Conservation (phyloP, 1,140 invertebrate genomes). For the Paramacrobiotus metropolitanus region DNA sequence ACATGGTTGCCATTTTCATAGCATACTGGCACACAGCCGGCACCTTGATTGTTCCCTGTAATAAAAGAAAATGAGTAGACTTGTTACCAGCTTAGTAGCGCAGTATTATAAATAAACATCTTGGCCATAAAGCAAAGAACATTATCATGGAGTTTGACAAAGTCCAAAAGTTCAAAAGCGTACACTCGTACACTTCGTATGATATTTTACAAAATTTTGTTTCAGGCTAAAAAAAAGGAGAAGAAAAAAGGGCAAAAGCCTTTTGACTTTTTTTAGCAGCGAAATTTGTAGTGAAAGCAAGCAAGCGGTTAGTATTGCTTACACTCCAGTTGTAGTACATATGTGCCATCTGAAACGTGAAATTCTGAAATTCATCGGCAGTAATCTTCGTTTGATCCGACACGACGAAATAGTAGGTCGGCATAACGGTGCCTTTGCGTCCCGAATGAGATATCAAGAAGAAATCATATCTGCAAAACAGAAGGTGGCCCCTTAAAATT, state of each 20-base stretch:
- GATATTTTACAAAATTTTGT: too few relatives aligned
- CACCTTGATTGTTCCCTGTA: slow-evolving; percentile 55
- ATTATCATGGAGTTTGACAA: too few relatives aligned
- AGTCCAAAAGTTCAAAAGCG: too few relatives aligned
- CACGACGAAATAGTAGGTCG: slow-evolving; percentile 68
- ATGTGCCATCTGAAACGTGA: slow-evolving; percentile 70
- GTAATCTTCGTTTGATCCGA: slow-evolving; percentile 39
- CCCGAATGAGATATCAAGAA: slow-evolving; percentile 64
- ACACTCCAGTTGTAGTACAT: slow-evolving; percentile 75
- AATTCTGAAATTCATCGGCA: slow-evolving; percentile 53
- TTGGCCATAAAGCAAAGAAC: too few relatives aligned
- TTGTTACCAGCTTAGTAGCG: too few relatives aligned
- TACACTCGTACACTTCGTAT: too few relatives aligned
- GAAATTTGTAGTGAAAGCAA: neutral
- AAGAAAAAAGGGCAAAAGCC: too few relatives aligned
- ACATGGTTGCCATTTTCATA: slow-evolving; percentile 55
- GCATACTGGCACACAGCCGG: slow-evolving; percentile 71
- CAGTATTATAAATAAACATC: too few relatives aligned
- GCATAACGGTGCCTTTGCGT: slow-evolving; percentile 52
- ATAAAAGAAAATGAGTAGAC: too few relatives aligned
- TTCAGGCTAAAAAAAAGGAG: too few relatives aligned
- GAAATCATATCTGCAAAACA: slow-evolving; percentile 44
- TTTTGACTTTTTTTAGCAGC: too few relatives aligned
- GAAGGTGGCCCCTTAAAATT: too few relatives aligned
- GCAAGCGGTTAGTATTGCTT: neutral